Percentiles rank a stretch among this genome's conserved stretches.
Conservation (phyloP, 2,888 invertebrate species). For the Trissoscelio sp. region DNA sequence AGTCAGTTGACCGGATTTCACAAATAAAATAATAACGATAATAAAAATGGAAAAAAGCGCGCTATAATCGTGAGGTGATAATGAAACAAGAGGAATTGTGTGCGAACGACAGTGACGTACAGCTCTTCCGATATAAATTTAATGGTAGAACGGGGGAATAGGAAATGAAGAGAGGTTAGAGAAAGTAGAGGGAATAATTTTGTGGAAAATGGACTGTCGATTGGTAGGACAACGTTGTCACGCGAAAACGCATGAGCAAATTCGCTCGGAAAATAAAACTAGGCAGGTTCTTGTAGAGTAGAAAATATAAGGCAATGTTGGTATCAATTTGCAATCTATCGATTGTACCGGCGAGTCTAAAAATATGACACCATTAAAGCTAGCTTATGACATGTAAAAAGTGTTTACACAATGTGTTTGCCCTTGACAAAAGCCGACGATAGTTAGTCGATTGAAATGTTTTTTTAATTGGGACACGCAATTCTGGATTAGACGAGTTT, state of each 20-base stretch:
- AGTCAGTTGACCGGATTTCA: no score
- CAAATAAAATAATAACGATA: no score
- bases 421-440: background rate
- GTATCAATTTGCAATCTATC: constrained; percentile 14
- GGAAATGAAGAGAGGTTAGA: constrained; percentile 17
- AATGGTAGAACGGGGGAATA: background rate
- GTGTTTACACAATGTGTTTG: background rate
- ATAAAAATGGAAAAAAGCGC: no score
- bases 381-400: constrained; percentile 4
- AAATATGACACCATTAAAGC: background rate
- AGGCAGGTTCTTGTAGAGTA: no score
- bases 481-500: no score
- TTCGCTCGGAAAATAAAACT: no score
- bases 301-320: background rate
- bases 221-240: no score
- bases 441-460: no score
- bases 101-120: constrained; percentile 46
- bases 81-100: constrained; percentile 28
- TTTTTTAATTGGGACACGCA: background rate
- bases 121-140: constrained; percentile 39
- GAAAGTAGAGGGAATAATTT: constrained; percentile 38
- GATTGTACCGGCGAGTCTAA: background rate
- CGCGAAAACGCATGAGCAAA: background rate
- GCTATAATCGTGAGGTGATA: constrained; percentile 1
- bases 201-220: constrained; percentile 19